A percentile compares a stretch with the other conserved stretches of the same genome.
Conservation (phyloP, 2,113 vertebrate species). For the Caretta caretta region DNA sequence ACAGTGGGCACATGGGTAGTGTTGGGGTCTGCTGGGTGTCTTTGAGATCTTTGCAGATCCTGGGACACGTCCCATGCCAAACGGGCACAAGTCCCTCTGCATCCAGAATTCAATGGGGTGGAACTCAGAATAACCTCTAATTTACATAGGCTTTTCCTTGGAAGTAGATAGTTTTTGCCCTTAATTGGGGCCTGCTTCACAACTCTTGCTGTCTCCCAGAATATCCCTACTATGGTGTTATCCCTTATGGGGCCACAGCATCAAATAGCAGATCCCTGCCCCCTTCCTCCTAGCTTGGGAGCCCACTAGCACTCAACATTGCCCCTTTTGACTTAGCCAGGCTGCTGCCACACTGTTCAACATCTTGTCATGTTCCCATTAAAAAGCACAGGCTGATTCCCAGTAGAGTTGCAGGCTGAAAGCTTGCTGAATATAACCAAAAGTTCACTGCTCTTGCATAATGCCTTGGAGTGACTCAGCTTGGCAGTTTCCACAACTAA, state of each 20-base stretch:
- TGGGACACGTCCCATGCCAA: neutral
- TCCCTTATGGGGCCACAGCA: neutral
- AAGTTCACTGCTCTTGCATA: neutral
- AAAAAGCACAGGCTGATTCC: neutral
- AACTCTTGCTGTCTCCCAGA: neutral
- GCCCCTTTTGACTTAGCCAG: neutral
- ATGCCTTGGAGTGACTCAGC: neutral
- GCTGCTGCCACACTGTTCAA: neutral
- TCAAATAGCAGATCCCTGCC: neutral
- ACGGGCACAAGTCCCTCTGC: neutral
- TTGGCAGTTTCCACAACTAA: neutral
- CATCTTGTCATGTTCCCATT: neutral
- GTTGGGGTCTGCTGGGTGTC: neutral
- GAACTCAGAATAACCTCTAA: neutral
- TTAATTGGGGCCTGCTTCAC: neutral
- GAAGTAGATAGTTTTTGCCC: neutral
- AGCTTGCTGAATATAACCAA: fast-evolving
- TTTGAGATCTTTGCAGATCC: neutral
- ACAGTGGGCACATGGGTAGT: neutral
- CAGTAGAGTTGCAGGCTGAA: neutral
- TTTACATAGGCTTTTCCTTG: neutral
- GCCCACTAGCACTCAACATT: neutral
- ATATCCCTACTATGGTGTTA: neutral
- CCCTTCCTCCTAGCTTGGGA: neutral
- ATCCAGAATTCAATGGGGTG: neutral